A percentile compares a stretch with the other conserved stretches of the same genome.
These are phyloP conservation scores for Euplexia lucipara DNA, from an alignment of 2,888 invertebrate species.

Conservation along the genomic window DNA sequence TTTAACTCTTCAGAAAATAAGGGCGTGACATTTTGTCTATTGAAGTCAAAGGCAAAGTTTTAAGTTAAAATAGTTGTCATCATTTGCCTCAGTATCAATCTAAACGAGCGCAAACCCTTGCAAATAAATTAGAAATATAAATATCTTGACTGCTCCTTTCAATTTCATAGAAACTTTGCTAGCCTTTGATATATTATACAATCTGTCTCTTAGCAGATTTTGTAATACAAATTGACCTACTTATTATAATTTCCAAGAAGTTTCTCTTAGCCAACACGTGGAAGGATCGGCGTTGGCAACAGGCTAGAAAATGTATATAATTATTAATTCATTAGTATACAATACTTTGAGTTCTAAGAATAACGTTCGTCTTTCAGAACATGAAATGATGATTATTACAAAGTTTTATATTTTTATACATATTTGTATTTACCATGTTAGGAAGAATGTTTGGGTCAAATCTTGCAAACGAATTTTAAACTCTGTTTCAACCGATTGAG, in stretches of 20 bases:
- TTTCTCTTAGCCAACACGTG: neutral
- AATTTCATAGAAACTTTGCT: constrained; percentile 8
- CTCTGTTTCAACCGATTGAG: too few species aligned
- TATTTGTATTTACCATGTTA: too few species aligned
- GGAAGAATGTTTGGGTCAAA: too few species aligned
- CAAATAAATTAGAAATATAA: neutral
- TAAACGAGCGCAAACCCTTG: neutral
- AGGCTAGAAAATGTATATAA: constrained; percentile 3
- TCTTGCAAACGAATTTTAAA: too few species aligned
- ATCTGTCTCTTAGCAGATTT: constrained; percentile 1
- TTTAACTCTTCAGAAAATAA: too few species aligned
- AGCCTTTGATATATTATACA: constrained; percentile 8
- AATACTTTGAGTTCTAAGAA: too few species aligned
- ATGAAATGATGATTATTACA: neutral
- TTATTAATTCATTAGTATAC: too few species aligned
- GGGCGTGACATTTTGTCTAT: too few species aligned
- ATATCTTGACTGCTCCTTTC: neutral
- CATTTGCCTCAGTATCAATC: too few species aligned
- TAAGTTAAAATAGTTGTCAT: too few species aligned
- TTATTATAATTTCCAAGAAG: constrained; percentile 24
- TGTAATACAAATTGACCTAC: constrained; percentile 23
- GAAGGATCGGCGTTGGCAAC: neutral
- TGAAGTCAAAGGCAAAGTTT: too few species aligned
- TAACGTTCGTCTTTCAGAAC: neutral
- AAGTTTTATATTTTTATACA: neutral